A percentile compares a stretch with the other conserved stretches of the same genome.
Conservation (phyloP, 2,797 vertebrate genomes). For the Squalus acanthias region DNA sequence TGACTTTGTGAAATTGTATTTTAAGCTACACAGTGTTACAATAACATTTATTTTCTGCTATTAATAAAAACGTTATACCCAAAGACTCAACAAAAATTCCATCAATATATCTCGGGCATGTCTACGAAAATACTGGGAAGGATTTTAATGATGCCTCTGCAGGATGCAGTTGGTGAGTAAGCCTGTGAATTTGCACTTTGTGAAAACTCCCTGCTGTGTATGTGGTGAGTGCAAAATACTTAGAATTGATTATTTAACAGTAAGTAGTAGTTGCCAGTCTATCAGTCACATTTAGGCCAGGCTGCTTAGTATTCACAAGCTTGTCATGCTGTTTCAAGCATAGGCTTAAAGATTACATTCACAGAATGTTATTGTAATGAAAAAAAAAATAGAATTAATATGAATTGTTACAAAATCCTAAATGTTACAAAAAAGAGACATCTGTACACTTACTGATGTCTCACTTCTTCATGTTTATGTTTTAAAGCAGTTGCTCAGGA, state of each 20-base stretch:
- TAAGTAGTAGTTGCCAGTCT: not conserved
- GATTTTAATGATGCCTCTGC: not conserved
- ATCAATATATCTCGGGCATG: not conserved
- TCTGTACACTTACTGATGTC: not conserved
- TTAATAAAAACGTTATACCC: not conserved
- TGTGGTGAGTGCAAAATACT: not conserved
- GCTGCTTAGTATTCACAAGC: not conserved
- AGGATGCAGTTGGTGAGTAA: not conserved
- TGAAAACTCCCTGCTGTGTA: slow-evolving; percentile 13
- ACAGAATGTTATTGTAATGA: not conserved
- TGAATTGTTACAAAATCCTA: not conserved
- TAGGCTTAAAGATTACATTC: not conserved
- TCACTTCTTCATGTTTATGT: not conserved
- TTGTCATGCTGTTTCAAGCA: not conserved
- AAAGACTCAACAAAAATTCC: not conserved
- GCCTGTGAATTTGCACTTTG: slow-evolving; percentile 5
- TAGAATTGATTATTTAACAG: not conserved
- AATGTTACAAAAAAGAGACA: not conserved
- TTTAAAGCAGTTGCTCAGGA: not conserved
- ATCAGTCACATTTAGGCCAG: not conserved
- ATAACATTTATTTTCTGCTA: not conserved
- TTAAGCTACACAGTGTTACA: not conserved
- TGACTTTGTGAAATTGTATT: not conserved
- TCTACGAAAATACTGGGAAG: not conserved
- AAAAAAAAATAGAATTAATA: not conserved